A percentile compares a stretch with the other conserved stretches of the same genome.
phyloP scores from a whole-genome alignment of 2,888 invertebrate species.

The Apodemia duryi region DNA sequence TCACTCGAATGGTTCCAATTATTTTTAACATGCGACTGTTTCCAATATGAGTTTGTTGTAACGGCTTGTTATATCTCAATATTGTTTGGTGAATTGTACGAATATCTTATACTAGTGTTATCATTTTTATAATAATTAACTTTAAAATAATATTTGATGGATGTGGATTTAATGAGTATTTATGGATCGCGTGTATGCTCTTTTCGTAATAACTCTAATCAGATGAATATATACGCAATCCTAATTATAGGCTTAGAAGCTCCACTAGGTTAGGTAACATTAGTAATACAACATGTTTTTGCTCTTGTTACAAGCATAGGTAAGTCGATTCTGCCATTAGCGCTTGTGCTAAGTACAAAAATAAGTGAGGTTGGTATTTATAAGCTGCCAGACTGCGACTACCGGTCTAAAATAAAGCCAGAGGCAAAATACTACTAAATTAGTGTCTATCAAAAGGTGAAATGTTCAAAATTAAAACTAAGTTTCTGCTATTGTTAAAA shows the following conservation, averaged over 20 bases:
- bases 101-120: background rate
- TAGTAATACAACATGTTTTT: too few species aligned
- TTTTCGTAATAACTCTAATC: background rate
- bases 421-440: background rate
- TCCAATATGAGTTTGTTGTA: conserved; percentile 59
- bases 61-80: conserved; percentile 35
- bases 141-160: too few species aligned
- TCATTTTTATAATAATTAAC: background rate
- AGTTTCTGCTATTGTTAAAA: too few species aligned
- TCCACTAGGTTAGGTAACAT: too few species aligned
- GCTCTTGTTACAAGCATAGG: too few species aligned
- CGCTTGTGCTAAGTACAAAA: background rate
- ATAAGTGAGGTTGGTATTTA: background rate
- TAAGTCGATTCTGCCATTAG: too few species aligned
- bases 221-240: too few species aligned
- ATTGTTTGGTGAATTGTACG: conserved; percentile 13
- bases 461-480: too few species aligned
- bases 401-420: background rate
- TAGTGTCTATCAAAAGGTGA: background rate
- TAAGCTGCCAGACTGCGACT: background rate
- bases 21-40: conserved; percentile 63
- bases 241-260: too few species aligned
- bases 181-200: background rate
- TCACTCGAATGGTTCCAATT: conserved; percentile 66
- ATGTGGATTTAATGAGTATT: background rate